These are phyloP conservation scores for Morone chrysops DNA, from an alignment of 2,113 vertebrate species.

Conservation along the genomic window DNA sequence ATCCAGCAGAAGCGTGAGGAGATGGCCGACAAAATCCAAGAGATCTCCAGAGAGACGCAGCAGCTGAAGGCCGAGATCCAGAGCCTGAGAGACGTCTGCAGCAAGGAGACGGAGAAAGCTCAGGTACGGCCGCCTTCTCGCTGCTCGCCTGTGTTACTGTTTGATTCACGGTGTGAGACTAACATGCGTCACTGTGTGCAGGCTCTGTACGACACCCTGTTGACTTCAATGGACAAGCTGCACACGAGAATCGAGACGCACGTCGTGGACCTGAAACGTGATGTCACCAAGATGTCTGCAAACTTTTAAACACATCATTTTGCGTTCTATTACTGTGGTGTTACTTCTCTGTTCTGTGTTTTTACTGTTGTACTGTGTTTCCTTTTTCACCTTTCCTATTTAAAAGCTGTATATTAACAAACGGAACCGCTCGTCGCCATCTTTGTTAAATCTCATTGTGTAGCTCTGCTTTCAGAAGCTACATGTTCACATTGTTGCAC, in stretches of 20 bases:
- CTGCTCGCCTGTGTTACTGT: not conserved
- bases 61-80: slow-evolving; percentile 82
- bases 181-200: slow-evolving; percentile 36
- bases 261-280: slow-evolving; percentile 62
- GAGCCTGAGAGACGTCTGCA: slow-evolving; percentile 76
- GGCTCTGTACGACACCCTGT: slow-evolving; percentile 78
- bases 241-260: slow-evolving; percentile 73
- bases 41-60: slow-evolving; percentile 74
- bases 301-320: slow-evolving; percentile 43
- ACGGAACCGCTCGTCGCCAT: not conserved
- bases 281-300: slow-evolving; percentile 67
- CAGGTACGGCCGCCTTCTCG: slow-evolving; percentile 69
- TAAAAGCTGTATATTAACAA: not conserved
- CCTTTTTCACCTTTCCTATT: slow-evolving; percentile 1
- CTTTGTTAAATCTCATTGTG: slow-evolving; percentile 4
- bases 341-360: not conserved
- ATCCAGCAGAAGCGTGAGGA: slow-evolving; percentile 84
- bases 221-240: slow-evolving; percentile 71
- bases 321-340: not conserved
- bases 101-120: slow-evolving; percentile 77
- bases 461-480: not conserved
- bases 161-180: not conserved
- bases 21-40: slow-evolving; percentile 80
- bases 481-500: not conserved
- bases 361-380: not conserved